A percentile compares a stretch with the other conserved stretches of the same genome.
phyloP scores from a whole-genome alignment of 2,888 invertebrate species.

The Macroteleia sp. region DNA sequence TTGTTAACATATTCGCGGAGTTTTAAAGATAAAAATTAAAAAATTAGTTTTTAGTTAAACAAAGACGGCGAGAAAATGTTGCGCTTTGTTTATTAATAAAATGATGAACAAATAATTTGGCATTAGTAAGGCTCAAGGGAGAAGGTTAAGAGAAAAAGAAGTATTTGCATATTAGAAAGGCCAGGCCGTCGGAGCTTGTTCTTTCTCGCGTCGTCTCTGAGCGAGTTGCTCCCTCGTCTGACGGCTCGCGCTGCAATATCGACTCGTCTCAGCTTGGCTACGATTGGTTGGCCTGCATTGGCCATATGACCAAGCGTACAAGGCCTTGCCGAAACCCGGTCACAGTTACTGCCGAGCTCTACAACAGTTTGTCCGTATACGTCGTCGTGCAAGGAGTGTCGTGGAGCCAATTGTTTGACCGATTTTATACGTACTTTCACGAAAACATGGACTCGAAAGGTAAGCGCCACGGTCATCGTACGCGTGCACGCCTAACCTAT shows the following conservation, averaged over 20 bases:
- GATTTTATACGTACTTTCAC: slow-evolving; percentile 32
- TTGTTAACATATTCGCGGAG: no score
- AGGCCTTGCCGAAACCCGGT: slow-evolving; percentile 60
- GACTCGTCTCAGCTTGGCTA: slow-evolving; percentile 47
- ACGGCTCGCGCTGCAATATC: slow-evolving; percentile 39
- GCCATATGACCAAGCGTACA: slow-evolving; percentile 52
- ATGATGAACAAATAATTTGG: no score
- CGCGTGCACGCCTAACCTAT: slow-evolving; percentile 20
- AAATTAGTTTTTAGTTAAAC: no score
- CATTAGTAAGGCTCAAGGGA: no score
- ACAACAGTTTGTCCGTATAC: slow-evolving; percentile 34
- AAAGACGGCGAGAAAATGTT: no score
- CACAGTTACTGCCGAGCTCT: slow-evolving; percentile 36
- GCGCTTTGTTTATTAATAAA: no score
- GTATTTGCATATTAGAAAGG: slow-evolving; percentile 40
- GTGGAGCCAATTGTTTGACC: slow-evolving; percentile 4
- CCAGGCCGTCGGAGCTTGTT: slow-evolving; percentile 32
- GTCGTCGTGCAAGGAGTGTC: slow-evolving; percentile 28
- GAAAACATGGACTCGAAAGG: slow-evolving; percentile 52
- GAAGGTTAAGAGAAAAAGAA: no score
- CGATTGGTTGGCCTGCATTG: slow-evolving; percentile 60
- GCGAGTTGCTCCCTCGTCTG: slow-evolving; percentile 4
- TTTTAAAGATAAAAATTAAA: no score
- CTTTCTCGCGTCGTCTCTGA: not conserved
- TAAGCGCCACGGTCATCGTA: slow-evolving; percentile 11